A percentile compares a stretch with the other conserved stretches of the same genome.
Evolutionary conservation across 2,888 invertebrate species (phyloP).

Genomic region (Hypomecis atomaria): DNA sequence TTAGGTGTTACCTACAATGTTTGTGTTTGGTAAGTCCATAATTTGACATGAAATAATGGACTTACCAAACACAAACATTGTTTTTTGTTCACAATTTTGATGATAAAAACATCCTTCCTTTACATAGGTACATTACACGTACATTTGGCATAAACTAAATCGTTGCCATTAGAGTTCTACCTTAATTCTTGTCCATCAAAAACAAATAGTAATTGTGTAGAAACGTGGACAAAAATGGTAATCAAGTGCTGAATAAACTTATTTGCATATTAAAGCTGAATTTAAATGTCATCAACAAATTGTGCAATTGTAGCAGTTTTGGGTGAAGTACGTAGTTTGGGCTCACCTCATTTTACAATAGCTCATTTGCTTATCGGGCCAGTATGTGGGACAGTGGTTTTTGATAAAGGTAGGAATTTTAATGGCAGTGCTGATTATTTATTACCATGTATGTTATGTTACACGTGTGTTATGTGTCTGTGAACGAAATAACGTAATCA

Average conservation of each 20-base stretch:
- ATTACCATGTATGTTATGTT: background rate
- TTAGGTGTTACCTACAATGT: too few relatives aligned
- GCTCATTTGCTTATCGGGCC: conserved; percentile 28
- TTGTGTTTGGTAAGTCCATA: too few relatives aligned
- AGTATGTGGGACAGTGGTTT: conserved; percentile 17
- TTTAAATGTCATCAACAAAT: conserved; percentile 31
- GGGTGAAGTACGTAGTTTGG: conserved; percentile 25
- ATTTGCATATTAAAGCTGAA: conserved; percentile 40
- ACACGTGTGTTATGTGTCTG: background rate
- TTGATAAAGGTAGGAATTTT: conserved; percentile 11
- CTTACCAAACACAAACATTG: too few relatives aligned
- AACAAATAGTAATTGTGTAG: conserved; percentile 27
- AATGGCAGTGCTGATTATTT: background rate
- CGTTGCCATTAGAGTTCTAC: background rate
- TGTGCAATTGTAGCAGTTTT: conserved; percentile 26
- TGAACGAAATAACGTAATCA: too few relatives aligned
- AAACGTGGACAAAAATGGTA: conserved; percentile 28
- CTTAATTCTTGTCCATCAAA: conserved; percentile 4
- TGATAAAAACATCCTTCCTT: too few relatives aligned
- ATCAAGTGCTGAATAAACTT: conserved; percentile 29
- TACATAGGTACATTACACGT: too few relatives aligned
- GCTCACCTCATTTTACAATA: conserved; percentile 17
- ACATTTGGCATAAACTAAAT: too few relatives aligned
- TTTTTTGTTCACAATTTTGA: too few relatives aligned
- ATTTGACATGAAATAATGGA: too few relatives aligned